These are phyloP conservation scores for Drosophila monieri DNA, from an alignment of 2,888 invertebrate species.

Conservation along the genomic window DNA sequence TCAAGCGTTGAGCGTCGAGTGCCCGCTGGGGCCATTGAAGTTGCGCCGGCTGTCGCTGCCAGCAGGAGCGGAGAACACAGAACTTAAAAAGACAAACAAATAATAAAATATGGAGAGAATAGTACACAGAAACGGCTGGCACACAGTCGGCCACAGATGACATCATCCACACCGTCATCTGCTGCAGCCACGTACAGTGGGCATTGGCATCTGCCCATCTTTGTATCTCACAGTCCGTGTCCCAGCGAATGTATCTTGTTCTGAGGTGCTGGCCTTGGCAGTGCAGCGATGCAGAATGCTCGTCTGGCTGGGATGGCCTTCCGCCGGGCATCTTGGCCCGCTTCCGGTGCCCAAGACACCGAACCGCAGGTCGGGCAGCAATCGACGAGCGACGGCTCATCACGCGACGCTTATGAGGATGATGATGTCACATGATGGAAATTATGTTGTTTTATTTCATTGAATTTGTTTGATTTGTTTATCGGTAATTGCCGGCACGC, in stretches of 20 bases:
- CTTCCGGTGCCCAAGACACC: slow-evolving; percentile 22
- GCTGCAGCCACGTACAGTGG: slow-evolving; percentile 16
- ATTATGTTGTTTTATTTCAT: slow-evolving; percentile 46
- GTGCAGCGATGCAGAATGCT: slow-evolving; percentile 38
- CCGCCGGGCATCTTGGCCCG: not conserved
- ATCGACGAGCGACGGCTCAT: slow-evolving; percentile 16
- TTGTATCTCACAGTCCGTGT: slow-evolving; percentile 9
- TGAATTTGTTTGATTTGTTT: slow-evolving; percentile 57
- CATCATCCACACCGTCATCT: slow-evolving; percentile 27
- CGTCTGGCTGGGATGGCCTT: slow-evolving; percentile 20
- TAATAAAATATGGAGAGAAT: not conserved
- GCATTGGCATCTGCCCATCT: not conserved
- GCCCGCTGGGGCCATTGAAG: slow-evolving; percentile 18
- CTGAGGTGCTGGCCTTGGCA: slow-evolving; percentile 24
- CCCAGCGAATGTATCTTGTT: slow-evolving; percentile 9
- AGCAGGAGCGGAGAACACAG: slow-evolving; percentile 6
- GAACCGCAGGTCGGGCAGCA: too few relatives aligned
- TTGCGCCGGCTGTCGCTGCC: slow-evolving; percentile 32
- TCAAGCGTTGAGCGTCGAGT: too few relatives aligned
- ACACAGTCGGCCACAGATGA: too few relatives aligned
- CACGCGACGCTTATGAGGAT: slow-evolving; percentile 21
- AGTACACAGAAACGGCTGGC: slow-evolving; percentile 18
- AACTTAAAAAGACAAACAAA: slow-evolving; percentile 6
- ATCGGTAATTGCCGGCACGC: slow-evolving; percentile 60
- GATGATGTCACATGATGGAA: slow-evolving; percentile 71